Evolutionary conservation across 2,113 vertebrate species (phyloP).

Genomic region (Seriola rivoliana): DNA sequence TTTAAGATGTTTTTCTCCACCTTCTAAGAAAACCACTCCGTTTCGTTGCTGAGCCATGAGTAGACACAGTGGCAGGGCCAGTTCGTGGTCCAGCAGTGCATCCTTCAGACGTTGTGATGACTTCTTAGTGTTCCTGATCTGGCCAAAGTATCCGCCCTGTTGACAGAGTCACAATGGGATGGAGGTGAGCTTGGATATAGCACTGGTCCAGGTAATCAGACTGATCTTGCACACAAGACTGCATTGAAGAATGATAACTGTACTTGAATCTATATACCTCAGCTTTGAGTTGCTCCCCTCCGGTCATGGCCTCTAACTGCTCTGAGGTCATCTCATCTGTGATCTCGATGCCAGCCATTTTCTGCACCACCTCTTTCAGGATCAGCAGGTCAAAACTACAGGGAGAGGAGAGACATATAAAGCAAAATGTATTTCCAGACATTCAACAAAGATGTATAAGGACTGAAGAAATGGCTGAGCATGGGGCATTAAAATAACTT

Average conservation of each 20-base stretch:
- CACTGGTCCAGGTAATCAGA: not conserved
- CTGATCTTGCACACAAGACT: not conserved
- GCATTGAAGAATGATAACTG: not conserved
- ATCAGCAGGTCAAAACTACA: slow-evolving; percentile 97
- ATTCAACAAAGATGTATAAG: not conserved
- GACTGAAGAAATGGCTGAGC: too few species aligned
- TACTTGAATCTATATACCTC: slow-evolving; percentile 85
- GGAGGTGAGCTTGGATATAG: not conserved
- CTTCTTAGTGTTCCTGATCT: slow-evolving; percentile 99
- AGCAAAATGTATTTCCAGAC: not conserved
- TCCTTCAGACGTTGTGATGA: slow-evolving; percentile 98
- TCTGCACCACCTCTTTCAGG: slow-evolving; percentile 99
- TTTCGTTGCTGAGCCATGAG: slow-evolving; percentile 96
- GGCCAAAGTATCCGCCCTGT: slow-evolving; percentile 99
- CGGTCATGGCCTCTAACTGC: slow-evolving; percentile 98
- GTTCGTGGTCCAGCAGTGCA: slow-evolving; percentile 92
- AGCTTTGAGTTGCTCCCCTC: slow-evolving; percentile 97
- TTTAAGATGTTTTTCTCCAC: slow-evolving; percentile 98
- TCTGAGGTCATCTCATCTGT: slow-evolving; percentile 98
- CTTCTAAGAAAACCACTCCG: slow-evolving; percentile 95
- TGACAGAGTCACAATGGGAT: not conserved
- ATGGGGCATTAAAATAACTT: not conserved
- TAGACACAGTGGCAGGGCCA: slow-evolving; percentile 95
- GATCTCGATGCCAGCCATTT: slow-evolving; percentile 99
- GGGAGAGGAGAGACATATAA: slow-evolving; percentile 28